These are phyloP conservation scores for Neodon shergylaensis DNA, from an alignment of 2,113 vertebrate genomes.

Conservation along the genomic window DNA sequence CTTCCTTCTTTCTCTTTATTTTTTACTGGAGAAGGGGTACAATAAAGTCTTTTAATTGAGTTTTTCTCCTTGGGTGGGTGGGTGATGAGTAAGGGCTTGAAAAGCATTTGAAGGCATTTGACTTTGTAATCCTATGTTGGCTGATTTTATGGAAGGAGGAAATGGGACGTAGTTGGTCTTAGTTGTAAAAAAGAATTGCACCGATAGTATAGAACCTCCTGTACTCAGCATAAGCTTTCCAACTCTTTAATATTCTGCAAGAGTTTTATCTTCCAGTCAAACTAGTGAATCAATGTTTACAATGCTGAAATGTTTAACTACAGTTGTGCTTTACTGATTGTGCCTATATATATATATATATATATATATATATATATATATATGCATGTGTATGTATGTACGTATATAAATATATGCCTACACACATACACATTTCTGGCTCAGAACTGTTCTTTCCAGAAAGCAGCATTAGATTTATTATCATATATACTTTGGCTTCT, in stretches of 20 bases:
- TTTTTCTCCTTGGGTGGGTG: background rate
- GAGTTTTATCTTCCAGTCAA: background rate
- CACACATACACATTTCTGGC: background rate
- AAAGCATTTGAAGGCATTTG: background rate
- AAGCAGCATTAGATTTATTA: background rate
- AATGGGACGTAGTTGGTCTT: background rate
- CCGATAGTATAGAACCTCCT: background rate
- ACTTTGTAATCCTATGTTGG: background rate
- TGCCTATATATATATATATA: too few relatives aligned
- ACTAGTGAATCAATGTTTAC: background rate
- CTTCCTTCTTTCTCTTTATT: background rate
- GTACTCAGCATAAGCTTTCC: background rate
- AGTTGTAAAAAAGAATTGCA: background rate
- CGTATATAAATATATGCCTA: too few relatives aligned
- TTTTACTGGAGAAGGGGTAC: fast-evolving
- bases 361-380: background rate
- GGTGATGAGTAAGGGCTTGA: background rate
- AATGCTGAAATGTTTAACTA: background rate
- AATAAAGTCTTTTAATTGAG: background rate
- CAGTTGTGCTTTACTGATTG: background rate
- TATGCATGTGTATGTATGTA: too few relatives aligned
- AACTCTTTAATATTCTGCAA: background rate
- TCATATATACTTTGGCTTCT: background rate
- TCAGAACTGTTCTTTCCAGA: background rate
- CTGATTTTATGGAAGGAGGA: background rate